These are phyloP conservation scores for Gasteruption jaculator DNA, from an alignment of 2,888 invertebrate genomes.

Conservation along the genomic window DNA sequence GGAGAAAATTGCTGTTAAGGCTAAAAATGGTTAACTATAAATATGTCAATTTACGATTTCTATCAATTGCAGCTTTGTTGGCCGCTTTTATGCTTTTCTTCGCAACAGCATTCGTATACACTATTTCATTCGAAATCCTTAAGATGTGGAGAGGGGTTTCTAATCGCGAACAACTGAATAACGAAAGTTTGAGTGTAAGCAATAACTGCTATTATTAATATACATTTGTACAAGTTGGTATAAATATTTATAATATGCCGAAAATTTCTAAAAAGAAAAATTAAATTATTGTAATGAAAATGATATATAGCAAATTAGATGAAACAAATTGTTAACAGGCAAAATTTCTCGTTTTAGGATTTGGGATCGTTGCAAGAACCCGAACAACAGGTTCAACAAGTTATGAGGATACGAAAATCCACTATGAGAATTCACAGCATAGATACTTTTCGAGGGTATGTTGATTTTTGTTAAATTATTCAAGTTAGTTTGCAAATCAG, in stretches of 20 bases:
- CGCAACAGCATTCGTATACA: conserved; percentile 23
- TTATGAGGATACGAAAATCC: conserved; percentile 34
- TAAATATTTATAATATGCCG: too few species aligned
- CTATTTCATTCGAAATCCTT: too few species aligned
- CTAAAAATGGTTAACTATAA: neutral
- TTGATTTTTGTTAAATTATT: conserved; percentile 15
- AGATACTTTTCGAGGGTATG: conserved; percentile 50
- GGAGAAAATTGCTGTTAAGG: neutral
- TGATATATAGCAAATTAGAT: too few species aligned
- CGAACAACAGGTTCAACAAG: conserved; percentile 28
- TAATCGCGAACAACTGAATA: too few species aligned
- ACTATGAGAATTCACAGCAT: conserved; percentile 45
- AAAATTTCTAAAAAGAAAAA: too few species aligned
- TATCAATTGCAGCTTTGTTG: conserved; percentile 34
- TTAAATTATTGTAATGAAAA: conserved; percentile 11
- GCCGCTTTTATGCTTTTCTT: conserved; percentile 32
- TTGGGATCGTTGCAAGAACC: conserved; percentile 35
- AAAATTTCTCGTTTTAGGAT: conserved; percentile 33
- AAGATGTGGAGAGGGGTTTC: too few species aligned
- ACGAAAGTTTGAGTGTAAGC: too few species aligned
- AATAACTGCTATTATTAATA: too few species aligned
- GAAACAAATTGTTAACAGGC: too few species aligned
- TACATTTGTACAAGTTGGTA: too few species aligned
- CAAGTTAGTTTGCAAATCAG: too few species aligned
- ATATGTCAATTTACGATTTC: neutral